Evolutionary conservation across 2,113 vertebrate genomes (phyloP), one percentile per base, ranked within the genome.

Genomic region (Hemibagrus wyckioides): DNA sequence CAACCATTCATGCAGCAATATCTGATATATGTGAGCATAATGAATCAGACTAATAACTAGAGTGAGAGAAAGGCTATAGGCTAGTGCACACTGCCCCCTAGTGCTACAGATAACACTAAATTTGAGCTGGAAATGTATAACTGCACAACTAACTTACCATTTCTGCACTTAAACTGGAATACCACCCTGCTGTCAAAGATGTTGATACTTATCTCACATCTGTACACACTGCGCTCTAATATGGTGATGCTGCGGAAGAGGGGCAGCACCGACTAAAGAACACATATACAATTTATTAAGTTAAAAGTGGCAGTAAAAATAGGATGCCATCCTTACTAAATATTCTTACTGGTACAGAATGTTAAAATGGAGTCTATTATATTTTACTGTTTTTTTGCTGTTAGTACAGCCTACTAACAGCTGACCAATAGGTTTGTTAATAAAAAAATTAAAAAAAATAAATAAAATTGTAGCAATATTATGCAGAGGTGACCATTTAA

Each of bases 131-230:
- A 71, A 25, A 81, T 1, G 19, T n/a, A 59, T 8, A 33, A 54
- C 52, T 73, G 48, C 30, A 36, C 57, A 59, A 15, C 14, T 73
- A 65, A 90, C 95, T 71, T 93, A 99, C 98, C 98, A 0, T 99
- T 96, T 91, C 91, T 97, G 94, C 96, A 98, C 94, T 96, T 95
- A 87, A 99, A 96, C 85, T 96, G 95, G 88, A 99, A 94, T 79
- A 94, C 92, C 67, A 99, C 79, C 91, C 89, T 90, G 82, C 94
- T 94, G 3, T 91, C 90, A 3, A 90, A 87, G 23, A 86, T 50
- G 80, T 90, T 92, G 89, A 93, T 93, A 88, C 92, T 95, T 93
- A 99, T 96, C 90, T 92, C 96, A 93, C 97, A 99, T 76, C 91
- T 95, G 83, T 97, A 96, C 77, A 99, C 96, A 13, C 95, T 97